A percentile compares a stretch with the other conserved stretches of the same genome.
Evolutionary conservation across 2,113 vertebrate species (phyloP).

Genomic region (Sphaerodactylus townsendi): DNA sequence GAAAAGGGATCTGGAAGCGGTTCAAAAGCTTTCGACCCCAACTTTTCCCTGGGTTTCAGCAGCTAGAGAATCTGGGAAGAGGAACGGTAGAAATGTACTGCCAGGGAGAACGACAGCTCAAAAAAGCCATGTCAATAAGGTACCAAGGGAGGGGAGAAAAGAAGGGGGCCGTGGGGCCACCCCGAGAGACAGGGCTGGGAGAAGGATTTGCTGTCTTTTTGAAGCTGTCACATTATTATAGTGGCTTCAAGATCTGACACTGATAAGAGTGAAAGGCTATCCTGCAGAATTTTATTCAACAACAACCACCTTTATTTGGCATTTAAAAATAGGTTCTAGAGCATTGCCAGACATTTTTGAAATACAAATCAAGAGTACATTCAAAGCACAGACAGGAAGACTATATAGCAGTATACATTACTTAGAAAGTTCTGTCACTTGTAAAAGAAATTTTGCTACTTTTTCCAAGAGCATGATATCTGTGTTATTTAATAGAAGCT

Average conservation of each 20-base stretch:
- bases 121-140: conserved; percentile 10
- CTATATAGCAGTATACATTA: too few relatives aligned
- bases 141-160: not conserved
- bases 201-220: conserved; percentile 7
- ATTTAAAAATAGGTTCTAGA: too few relatives aligned
- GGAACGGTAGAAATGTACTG: not conserved
- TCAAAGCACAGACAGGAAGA: too few relatives aligned
- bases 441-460: too few relatives aligned
- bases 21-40: conserved; percentile 45
- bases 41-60: conserved; percentile 14
- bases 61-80: not conserved
- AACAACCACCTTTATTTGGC: too few relatives aligned
- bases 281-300: conserved; percentile 39
- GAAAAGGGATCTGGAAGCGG: conserved; percentile 46
- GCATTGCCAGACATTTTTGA: too few relatives aligned
- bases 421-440: too few relatives aligned
- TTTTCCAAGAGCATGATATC: too few relatives aligned
- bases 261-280: conserved; percentile 42
- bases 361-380: too few relatives aligned
- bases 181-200: conserved; percentile 16
- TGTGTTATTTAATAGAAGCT: too few relatives aligned
- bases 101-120: conserved; percentile 6
- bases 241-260: conserved; percentile 47
- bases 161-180: not conserved
- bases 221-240: conserved; percentile 41